These are phyloP conservation scores for Bombus haemorrhoidalis DNA, from an alignment of 1,140 invertebrate genomes.

Conservation along the genomic window DNA sequence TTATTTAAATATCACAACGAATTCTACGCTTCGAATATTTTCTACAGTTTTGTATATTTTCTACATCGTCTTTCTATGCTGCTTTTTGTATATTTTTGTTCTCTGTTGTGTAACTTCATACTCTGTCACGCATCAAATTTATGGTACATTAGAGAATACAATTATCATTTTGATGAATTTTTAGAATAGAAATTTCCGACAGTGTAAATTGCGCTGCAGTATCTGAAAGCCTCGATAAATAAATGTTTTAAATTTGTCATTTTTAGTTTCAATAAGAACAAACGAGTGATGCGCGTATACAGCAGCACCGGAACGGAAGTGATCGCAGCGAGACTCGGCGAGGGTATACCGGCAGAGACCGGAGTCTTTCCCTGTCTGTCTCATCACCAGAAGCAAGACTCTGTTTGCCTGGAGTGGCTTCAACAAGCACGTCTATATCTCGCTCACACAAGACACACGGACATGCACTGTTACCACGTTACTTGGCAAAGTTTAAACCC, in stretches of 20 bases:
- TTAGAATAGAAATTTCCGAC: no score
- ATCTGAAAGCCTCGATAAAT: no score
- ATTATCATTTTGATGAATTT: no score
- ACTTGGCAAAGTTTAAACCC: conserved; percentile 90
- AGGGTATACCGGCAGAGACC: conserved; percentile 80
- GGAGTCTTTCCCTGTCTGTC: conserved; percentile 88
- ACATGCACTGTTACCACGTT: conserved; percentile 90
- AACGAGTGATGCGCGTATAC: conserved; percentile 89
- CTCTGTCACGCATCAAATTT: no score
- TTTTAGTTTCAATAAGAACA: conserved; percentile 89
- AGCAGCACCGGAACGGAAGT: conserved; percentile 88
- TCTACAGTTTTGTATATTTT: no score
- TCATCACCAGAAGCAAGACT: conserved; percentile 83
- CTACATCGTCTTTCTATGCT: no score
- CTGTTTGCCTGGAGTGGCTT: conserved; percentile 92
- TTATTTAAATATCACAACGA: no score
- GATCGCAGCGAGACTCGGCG: conserved; percentile 87
- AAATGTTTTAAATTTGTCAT: not conserved
- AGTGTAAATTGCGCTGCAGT: no score
- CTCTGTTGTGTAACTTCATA: no score
- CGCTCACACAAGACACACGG: conserved; percentile 83
- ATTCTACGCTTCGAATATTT: no score
- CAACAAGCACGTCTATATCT: conserved; percentile 89
- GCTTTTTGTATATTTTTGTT: no score
- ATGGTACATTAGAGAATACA: no score